phyloP scores from a whole-genome alignment of 2,797 vertebrate genomes.

The Xiphorhynchus erythropygius region DNA sequence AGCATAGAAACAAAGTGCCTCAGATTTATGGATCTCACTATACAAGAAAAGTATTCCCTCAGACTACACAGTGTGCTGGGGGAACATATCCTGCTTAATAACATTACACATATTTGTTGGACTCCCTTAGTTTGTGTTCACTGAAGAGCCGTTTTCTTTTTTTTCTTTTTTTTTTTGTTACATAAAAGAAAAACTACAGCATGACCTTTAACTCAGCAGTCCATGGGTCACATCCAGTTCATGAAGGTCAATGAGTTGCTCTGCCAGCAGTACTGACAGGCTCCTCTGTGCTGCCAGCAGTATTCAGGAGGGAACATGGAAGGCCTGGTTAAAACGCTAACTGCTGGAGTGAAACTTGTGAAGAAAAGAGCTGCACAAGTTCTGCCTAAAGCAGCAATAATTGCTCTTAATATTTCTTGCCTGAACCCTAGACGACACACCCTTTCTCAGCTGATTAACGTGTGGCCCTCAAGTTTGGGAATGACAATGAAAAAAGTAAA shows the following conservation, averaged over 20 bases:
- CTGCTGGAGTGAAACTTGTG: background rate
- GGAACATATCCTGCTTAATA: background rate
- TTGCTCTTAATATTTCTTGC: background rate
- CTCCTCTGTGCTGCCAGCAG: background rate
- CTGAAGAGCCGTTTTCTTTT: background rate
- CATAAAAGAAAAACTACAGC: background rate
- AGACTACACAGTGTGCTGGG: background rate
- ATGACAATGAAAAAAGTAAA: background rate
- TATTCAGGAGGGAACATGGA: background rate
- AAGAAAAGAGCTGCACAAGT: background rate
- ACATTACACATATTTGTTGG: background rate
- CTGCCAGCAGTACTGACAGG: background rate
- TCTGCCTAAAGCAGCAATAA: background rate
- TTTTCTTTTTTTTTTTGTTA: background rate
- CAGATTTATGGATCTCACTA: background rate
- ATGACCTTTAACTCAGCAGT: background rate
- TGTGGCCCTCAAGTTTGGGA: background rate
- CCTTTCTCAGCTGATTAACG: background rate
- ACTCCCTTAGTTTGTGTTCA: background rate
- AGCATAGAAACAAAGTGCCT: background rate
- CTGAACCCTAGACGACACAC: background rate
- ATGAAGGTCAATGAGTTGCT: rapidly evolving
- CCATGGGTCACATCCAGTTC: background rate
- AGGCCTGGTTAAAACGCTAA: background rate
- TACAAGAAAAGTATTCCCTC: background rate